Evolutionary conservation across 2,797 vertebrate genomes (phyloP), one percentile per base, ranked within the genome.

Genomic region (Brachymystax lenok): DNA sequence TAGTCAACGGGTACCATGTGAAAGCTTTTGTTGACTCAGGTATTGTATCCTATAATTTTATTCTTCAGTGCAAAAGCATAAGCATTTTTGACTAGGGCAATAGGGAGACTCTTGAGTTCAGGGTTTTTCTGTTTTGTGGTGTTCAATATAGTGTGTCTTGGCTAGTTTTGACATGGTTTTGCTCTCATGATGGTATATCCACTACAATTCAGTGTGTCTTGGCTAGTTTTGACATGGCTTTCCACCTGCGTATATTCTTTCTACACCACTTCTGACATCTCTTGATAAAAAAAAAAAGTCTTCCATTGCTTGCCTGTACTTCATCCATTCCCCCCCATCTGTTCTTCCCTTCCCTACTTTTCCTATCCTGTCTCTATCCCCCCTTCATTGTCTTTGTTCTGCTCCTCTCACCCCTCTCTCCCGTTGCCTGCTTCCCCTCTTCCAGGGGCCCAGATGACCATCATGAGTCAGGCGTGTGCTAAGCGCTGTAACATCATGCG

Each of bases 1-100:
- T 94, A 94, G 98, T 99, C 90, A 99, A 99, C 0, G 98, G 97
- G 76, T 97, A 99, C 78, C 98, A 98, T 0, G 98, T 99, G 86
- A 99, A 99, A 91, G 98, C 98, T 84, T 99, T 99, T 83, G 98
- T 99, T 77, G 98, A 99, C 91, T 99, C 98, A 94, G 98, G 98
- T 99, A 92, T 89, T 75, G 5, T 80, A 35, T 72, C 66, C 54
- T 77, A 74, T 64, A 50, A 64, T 83, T 80, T 56, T 64, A 27
- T 27, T 35, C 14, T 63, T 46, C 35, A n/a, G 33, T 68, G 10
- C 10, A 13, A 70, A 70, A 46, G 17, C 46, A 51, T 13, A 13
- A 3, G n/a, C 12, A n/a, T n/a, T 27, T 27, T 51, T 33, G 12
- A 30, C 5, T 27, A 50, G 69, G 21, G 69, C 1, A 10, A 10